phyloP scores from a whole-genome alignment of 2,113 vertebrate species.

The Tachysurus fulvidraco region DNA sequence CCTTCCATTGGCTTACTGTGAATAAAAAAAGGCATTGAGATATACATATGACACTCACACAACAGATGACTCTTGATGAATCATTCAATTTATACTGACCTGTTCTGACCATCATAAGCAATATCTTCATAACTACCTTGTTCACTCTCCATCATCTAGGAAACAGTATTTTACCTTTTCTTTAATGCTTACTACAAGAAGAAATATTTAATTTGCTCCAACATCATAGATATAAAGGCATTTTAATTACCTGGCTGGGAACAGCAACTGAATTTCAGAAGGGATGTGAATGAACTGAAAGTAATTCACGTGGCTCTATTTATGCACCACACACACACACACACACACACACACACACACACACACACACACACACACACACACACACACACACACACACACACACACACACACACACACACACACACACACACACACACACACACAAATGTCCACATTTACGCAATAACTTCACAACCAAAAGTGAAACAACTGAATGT shows the following conservation, averaged over 20 bases:
- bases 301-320: not conserved
- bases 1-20: conserved; percentile 38
- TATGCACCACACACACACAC: too few species aligned
- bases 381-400: too few species aligned
- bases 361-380: too few species aligned
- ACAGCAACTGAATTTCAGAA: not conserved
- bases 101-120: not conserved
- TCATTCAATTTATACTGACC: not conserved
- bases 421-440: too few species aligned
- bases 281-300: not conserved
- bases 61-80: not conserved
- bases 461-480: not conserved
- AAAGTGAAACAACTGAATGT: not conserved
- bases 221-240: not conserved
- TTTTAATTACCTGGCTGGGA: conserved; percentile 7
- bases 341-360: too few species aligned
- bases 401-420: too few species aligned
- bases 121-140: not conserved
- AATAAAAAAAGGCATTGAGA: not conserved
- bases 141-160: conserved; percentile 16
- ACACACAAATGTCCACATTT: not conserved
- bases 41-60: not conserved
- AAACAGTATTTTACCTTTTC: not conserved
- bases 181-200: not conserved
- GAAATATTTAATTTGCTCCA: not conserved